Conservation (phyloP, 37 sponge, comb jelly and placozoan species). For the Bolinopsis microptera region DNA sequence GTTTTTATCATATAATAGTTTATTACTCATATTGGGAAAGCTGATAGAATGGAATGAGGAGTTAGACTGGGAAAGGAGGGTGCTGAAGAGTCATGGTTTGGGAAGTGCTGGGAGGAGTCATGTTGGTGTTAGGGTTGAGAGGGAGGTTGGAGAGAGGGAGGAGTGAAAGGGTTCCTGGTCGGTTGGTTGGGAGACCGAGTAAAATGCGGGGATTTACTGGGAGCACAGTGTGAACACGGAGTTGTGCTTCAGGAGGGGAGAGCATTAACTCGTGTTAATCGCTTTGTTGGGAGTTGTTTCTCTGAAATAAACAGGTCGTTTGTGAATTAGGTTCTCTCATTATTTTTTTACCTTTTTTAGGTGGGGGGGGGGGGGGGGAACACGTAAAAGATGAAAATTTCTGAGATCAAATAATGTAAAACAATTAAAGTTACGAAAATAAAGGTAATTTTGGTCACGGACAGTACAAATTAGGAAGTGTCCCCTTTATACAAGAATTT, state of each 20-base stretch:
- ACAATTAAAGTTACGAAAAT: no score
- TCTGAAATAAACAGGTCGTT: neutral
- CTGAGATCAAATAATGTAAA: no score
- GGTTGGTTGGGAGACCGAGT: neutral
- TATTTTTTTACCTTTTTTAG: no score
- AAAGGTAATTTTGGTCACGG: no score
- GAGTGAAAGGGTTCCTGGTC: conserved; percentile 33
- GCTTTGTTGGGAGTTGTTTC: no score
- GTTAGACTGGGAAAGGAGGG: conserved; percentile 29
- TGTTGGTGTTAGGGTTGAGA: neutral
- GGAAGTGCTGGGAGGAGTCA: conserved; percentile 1
- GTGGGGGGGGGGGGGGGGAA: no score
- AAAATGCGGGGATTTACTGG: conserved; percentile 18
- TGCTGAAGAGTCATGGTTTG: conserved; percentile 29
- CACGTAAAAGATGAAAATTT: no score
- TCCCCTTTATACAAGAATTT: no score
- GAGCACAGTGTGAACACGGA: neutral
- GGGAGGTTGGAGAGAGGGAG: conserved; percentile 28
- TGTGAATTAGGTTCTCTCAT: no score
- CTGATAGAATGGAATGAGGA: conserved; percentile 28
- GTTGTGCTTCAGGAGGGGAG: neutral
- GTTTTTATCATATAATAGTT: no score
- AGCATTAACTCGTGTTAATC: neutral
- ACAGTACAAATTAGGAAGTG: no score
- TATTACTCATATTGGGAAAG: neutral